These are phyloP conservation scores for Lytechinus variegatus DNA, from an alignment of 35 echinoderm and acorn worm species.

Conservation along the genomic window DNA sequence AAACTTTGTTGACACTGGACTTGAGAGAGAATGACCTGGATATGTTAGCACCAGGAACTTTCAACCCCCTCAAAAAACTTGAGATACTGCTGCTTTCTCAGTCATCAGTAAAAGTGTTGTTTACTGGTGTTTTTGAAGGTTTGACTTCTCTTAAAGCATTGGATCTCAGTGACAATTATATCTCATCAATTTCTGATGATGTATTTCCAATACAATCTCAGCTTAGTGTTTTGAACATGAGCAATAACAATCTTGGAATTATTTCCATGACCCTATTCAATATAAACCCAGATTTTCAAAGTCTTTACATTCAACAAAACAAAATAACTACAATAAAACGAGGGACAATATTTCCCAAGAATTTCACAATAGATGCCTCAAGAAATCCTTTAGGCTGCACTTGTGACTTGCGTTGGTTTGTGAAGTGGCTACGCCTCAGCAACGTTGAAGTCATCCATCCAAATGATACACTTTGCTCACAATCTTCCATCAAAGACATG, in stretches of 20 bases:
- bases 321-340: background rate
- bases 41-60: background rate
- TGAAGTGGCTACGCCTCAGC: background rate
- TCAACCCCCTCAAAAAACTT: background rate
- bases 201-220: background rate
- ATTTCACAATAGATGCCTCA: background rate
- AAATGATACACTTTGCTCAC: background rate
- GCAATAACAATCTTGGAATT: background rate
- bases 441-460: constrained; percentile 3
- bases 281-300: background rate
- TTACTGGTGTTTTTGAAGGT: background rate
- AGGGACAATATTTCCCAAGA: background rate
- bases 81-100: background rate
- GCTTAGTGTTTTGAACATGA: background rate
- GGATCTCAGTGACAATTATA: background rate
- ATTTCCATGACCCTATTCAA: background rate
- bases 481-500: background rate
- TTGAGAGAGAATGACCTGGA: background rate
- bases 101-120: background rate
- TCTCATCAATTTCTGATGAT: background rate
- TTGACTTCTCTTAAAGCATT: background rate
- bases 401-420: background rate
- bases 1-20: background rate
- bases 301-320: background rate
- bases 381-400: background rate